Conservation (phyloP, 2,113 vertebrate species). For the Cromileptes altivelis region DNA sequence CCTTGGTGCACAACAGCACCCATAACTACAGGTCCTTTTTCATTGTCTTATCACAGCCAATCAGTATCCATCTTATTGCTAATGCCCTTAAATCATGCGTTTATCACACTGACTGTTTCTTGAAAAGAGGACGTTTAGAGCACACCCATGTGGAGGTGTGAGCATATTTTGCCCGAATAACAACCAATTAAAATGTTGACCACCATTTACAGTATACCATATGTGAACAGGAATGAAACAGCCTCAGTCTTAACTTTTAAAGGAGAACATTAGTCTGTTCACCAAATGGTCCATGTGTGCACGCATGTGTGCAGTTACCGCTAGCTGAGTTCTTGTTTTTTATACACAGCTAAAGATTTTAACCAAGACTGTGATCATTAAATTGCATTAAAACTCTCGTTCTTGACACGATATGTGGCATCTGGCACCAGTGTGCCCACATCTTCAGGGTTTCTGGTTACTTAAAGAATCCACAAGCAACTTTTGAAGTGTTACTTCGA, state of each 20-base stretch:
- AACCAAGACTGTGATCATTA: slow-evolving; percentile 49
- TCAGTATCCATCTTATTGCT: not conserved
- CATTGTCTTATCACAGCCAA: not conserved
- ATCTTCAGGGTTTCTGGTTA: slow-evolving; percentile 40
- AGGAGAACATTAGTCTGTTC: slow-evolving; percentile 27
- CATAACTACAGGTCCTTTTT: not conserved
- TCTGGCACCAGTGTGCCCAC: slow-evolving; percentile 57
- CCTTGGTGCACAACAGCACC: not conserved
- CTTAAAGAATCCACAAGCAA: slow-evolving; percentile 46
- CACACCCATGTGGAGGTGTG: not conserved
- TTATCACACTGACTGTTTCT: not conserved
- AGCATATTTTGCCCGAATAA: not conserved
- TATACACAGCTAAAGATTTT: slow-evolving; percentile 16
- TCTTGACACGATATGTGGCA: slow-evolving; percentile 37
- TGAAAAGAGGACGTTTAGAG: not conserved
- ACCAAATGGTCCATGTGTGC: slow-evolving; percentile 35
- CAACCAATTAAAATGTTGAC: slow-evolving; percentile 19
- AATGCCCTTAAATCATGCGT: slow-evolving; percentile 1
- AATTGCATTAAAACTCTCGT: not conserved
- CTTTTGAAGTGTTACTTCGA: slow-evolving; percentile 34
- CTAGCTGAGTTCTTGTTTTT: slow-evolving; percentile 29
- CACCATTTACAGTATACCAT: slow-evolving; percentile 7
- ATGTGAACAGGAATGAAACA: slow-evolving; percentile 9
- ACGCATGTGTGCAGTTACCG: slow-evolving; percentile 31
- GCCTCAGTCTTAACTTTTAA: slow-evolving; percentile 17